Evolutionary conservation across 2,113 vertebrate genomes (phyloP).

Genomic region (Heterocephalus glaber): DNA sequence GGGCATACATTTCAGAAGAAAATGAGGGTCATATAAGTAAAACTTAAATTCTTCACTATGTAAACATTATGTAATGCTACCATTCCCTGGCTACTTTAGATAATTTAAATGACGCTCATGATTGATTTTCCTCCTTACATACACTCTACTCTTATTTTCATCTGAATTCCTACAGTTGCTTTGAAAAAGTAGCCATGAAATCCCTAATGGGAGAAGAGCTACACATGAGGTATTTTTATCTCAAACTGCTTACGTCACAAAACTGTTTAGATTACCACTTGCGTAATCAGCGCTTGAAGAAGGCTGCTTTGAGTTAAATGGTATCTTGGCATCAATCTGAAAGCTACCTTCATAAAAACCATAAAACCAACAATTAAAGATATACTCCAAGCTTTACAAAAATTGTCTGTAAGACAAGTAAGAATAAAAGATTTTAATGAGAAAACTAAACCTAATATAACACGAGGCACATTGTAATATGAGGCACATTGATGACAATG

Average conservation of each 20-base stretch:
- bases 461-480: background rate
- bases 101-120: background rate
- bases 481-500: background rate
- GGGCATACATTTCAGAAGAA: background rate
- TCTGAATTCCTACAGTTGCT: background rate
- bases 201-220: background rate
- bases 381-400: background rate
- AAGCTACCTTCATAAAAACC: conserved; percentile 26
- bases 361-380: conserved; percentile 33
- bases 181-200: background rate
- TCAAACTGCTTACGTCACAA: background rate
- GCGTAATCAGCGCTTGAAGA: background rate
- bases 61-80: background rate
- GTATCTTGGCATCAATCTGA: background rate
- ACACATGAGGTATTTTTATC: background rate
- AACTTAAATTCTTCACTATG: background rate
- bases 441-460: background rate
- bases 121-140: background rate
- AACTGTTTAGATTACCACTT: background rate
- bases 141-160: background rate
- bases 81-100: background rate
- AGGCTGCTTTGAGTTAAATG: background rate
- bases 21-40: background rate
- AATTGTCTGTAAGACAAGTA: background rate
- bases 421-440: background rate